phyloP scores from a whole-genome alignment of 2,113 vertebrate species.

The Apaloderma vittatum region DNA sequence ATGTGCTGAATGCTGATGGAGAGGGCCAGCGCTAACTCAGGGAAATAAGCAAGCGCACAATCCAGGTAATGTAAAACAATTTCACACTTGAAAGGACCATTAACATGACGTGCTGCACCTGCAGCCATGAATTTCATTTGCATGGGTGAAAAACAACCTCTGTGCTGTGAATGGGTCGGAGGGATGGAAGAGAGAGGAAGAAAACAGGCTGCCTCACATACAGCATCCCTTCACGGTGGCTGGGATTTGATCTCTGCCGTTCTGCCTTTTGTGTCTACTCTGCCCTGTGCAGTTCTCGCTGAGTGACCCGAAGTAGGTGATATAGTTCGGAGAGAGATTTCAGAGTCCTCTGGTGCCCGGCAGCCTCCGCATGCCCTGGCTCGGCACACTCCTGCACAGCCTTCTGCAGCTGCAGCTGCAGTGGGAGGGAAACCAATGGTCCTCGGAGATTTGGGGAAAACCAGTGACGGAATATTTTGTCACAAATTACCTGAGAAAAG shows the following conservation, averaged over 20 bases:
- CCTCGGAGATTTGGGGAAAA: constrained; percentile 83
- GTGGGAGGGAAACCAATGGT: constrained; percentile 73
- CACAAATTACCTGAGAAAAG: constrained; percentile 90
- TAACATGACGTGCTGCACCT: background rate
- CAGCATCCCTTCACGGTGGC: background rate
- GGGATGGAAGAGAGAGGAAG: background rate
- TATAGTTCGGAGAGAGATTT: constrained; percentile 82
- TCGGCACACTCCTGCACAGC: constrained; percentile 88
- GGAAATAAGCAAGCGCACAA: background rate
- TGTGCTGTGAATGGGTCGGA: background rate
- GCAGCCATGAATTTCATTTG: background rate
- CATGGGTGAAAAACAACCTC: background rate
- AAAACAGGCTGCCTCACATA: background rate
- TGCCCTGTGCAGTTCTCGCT: constrained; percentile 58
- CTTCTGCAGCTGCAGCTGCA: constrained; percentile 86
- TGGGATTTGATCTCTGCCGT: background rate
- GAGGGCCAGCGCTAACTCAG: background rate
- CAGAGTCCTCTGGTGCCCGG: background rate
- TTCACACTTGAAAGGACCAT: background rate
- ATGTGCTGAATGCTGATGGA: background rate
- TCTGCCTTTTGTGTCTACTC: background rate
- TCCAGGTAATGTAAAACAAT: background rate
- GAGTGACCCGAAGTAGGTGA: constrained; percentile 82
- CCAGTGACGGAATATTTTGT: constrained; percentile 95
- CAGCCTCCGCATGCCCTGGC: background rate